Conservation (phyloP, 2,888 invertebrate genomes). For the Pachydiplax longipennis region DNA sequence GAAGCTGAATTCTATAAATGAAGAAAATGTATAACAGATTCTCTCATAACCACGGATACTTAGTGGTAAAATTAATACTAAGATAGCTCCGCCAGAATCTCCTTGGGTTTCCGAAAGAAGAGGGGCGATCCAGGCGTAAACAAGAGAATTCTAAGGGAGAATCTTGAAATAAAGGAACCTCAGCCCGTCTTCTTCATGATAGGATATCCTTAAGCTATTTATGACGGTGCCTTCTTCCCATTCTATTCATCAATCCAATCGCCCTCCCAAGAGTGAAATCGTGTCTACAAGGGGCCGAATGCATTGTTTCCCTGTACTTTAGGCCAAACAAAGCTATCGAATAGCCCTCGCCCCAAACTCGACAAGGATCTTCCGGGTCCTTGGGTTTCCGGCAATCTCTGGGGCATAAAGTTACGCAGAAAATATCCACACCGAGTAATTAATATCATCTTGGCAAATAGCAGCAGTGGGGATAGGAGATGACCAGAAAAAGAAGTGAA, state of each 20-base stretch:
- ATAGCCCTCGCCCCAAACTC: background rate
- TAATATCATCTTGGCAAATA: background rate
- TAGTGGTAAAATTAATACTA: too few relatives aligned
- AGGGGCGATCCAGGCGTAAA: too few relatives aligned
- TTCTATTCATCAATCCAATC: background rate
- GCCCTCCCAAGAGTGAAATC: background rate
- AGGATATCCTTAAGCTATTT: background rate
- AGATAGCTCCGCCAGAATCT: too few relatives aligned
- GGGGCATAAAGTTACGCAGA: background rate
- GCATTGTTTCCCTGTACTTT: background rate
- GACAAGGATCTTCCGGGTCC: background rate
- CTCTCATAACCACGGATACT: too few relatives aligned
- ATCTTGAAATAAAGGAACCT: background rate
- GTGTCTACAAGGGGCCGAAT: background rate
- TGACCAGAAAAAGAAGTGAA: background rate
- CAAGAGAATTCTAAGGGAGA: too few relatives aligned
- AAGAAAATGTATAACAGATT: too few relatives aligned
- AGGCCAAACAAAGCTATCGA: background rate
- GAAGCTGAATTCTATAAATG: too few relatives aligned
- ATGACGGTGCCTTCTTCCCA: background rate
- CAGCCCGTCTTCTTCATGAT: background rate
- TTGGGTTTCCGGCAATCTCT: background rate
- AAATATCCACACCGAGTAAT: background rate
- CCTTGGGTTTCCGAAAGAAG: too few relatives aligned
- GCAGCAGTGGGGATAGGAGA: background rate